These are phyloP conservation scores for Lasioglossum vierecki DNA, from an alignment of 2,888 invertebrate species.

Conservation along the genomic window DNA sequence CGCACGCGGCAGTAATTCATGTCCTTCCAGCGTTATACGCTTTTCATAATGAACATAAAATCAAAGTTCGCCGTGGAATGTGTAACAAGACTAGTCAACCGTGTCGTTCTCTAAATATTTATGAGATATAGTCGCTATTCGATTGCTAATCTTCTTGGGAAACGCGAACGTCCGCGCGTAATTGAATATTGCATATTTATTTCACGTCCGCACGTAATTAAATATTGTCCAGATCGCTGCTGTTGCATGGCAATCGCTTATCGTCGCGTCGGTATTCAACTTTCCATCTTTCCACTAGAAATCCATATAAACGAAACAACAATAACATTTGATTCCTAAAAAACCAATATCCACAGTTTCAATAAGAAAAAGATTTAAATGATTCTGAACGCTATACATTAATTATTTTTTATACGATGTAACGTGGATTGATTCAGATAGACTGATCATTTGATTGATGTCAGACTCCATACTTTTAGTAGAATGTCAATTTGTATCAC, in stretches of 20 bases:
- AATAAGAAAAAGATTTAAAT: too few relatives aligned
- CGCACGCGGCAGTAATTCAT: background rate
- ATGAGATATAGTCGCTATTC: background rate
- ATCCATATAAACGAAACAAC: background rate
- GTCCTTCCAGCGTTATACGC: background rate
- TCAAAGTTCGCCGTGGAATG: slow-evolving; percentile 2
- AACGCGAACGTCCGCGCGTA: slow-evolving; percentile 11
- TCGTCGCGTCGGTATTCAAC: background rate
- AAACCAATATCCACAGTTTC: too few relatives aligned
- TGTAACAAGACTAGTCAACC: background rate
- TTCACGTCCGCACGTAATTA: background rate
- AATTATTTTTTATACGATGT: too few relatives aligned
- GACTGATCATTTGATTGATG: too few relatives aligned
- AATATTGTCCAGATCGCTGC: background rate
- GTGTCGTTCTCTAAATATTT: slow-evolving; percentile 7
- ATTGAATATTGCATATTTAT: slow-evolving; percentile 8
- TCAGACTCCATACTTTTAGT: too few relatives aligned
- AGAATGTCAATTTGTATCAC: too few relatives aligned
- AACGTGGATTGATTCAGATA: too few relatives aligned
- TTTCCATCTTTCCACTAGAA: background rate
- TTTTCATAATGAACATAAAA: slow-evolving; percentile 6
- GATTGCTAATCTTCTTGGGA: slow-evolving; percentile 15
- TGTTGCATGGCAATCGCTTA: background rate
- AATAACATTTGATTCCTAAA: background rate
- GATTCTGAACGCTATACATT: too few relatives aligned